Evolutionary conservation across 2,888 invertebrate species (phyloP).

Genomic region (Drosophila gaucha): DNA sequence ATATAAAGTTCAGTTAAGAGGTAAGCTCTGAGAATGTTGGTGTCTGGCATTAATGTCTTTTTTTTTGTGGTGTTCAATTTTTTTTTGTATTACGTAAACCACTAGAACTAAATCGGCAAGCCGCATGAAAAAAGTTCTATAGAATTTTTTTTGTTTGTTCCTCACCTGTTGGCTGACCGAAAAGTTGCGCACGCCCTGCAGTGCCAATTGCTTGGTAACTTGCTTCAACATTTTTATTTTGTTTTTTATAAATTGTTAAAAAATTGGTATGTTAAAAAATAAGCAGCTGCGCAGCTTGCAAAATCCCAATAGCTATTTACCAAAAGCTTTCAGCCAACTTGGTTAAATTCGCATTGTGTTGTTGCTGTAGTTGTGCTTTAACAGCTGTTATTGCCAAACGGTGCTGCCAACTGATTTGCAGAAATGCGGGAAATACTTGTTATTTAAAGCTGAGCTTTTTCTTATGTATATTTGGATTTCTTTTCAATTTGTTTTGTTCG

Average conservation of each 20-base stretch:
- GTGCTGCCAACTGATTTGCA: conserved; percentile 47
- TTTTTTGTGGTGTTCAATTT: neutral
- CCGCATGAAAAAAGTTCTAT: neutral
- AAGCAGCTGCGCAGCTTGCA: conserved; percentile 53
- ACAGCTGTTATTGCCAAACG: conserved; percentile 32
- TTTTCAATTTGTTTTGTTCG: conserved; percentile 39
- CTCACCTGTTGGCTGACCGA: conserved; percentile 87
- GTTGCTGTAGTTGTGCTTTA: conserved; percentile 21
- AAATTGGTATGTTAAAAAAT: conserved; percentile 55
- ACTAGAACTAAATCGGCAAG: conserved; percentile 11
- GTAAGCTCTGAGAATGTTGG: neutral
- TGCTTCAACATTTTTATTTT: conserved; percentile 87
- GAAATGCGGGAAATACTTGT: conserved; percentile 10
- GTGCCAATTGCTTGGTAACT: conserved; percentile 86
- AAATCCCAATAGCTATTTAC: conserved; percentile 63
- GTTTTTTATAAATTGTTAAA: conserved; percentile 46
- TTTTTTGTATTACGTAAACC: conserved; percentile 78
- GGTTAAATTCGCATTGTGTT: conserved; percentile 30
- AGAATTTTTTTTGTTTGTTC: neutral
- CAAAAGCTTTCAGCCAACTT: conserved; percentile 51
- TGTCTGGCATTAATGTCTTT: neutral
- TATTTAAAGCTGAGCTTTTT: conserved; percentile 34
- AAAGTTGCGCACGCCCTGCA: conserved; percentile 87
- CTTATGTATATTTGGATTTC: conserved; percentile 35
- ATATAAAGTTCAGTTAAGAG: neutral